These are phyloP conservation scores for Linyphia triangularis DNA, from an alignment of 2,888 invertebrate species.

Conservation along the genomic window DNA sequence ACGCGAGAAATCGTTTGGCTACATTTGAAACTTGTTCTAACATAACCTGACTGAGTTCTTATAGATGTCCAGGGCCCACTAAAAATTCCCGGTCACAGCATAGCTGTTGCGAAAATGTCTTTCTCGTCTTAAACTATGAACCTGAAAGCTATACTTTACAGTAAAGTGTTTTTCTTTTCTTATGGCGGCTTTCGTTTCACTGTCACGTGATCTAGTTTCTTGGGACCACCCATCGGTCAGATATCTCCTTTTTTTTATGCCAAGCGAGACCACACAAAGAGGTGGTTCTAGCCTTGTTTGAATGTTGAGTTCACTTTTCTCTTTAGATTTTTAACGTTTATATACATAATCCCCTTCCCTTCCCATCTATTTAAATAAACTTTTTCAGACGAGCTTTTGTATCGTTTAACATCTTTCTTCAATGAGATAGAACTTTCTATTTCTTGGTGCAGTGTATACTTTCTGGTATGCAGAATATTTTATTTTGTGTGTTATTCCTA, in stretches of 20 bases:
- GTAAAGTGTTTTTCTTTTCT: not conserved
- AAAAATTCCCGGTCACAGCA: not conserved
- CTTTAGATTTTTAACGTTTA: not conserved
- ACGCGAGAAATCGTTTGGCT: no score
- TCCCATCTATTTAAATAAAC: no score
- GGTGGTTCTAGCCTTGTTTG: not conserved
- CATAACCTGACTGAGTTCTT: no score
- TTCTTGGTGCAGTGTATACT: no score
- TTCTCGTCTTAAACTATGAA: not conserved
- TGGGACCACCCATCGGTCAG: conserved; percentile 40
- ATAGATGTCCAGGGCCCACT: no score
- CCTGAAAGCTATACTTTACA: not conserved
- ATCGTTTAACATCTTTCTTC: no score
- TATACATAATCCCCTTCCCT: no score
- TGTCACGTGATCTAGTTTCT: conserved; percentile 22
- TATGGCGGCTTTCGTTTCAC: not conserved
- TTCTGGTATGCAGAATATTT: no score
- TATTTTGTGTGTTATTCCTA: no score
- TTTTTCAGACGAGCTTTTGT: no score
- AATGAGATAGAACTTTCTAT: no score
- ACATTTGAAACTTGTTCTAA: no score
- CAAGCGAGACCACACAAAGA: conserved; percentile 34
- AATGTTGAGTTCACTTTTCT: not conserved
- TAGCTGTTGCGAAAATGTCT: not conserved
- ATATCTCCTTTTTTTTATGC: not conserved